A percentile compares a stretch with the other conserved stretches of the same genome.
phyloP scores from a whole-genome alignment of 2,113 vertebrate species.

The Epinephelus cyanopodus region DNA sequence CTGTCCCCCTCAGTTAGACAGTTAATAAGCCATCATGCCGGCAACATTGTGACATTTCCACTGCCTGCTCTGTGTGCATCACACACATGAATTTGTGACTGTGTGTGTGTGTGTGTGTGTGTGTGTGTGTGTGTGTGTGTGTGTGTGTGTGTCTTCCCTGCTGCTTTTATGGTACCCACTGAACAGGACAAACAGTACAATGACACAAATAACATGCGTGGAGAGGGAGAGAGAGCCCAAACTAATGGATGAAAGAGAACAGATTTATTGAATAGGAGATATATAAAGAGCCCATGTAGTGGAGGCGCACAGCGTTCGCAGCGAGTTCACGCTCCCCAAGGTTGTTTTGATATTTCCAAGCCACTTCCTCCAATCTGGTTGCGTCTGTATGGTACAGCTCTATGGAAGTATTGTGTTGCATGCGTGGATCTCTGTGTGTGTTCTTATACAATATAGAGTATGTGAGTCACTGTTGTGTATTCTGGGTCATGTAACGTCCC shows the following conservation, averaged over 20 bases:
- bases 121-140: background rate
- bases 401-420: constrained; percentile 37
- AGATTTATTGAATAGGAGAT: constrained; percentile 62
- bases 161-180: constrained; percentile 35
- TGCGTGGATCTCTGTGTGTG: constrained; percentile 6
- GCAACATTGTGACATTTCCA: constrained; percentile 53
- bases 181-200: constrained; percentile 64
- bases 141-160: constrained; percentile 19
- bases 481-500: background rate
- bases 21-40: constrained; percentile 56
- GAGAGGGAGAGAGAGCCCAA: constrained; percentile 33
- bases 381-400: constrained; percentile 24
- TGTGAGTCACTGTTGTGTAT: constrained; percentile 26
- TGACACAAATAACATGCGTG: constrained; percentile 57
- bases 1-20: constrained; percentile 20
- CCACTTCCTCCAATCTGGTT: constrained; percentile 52
- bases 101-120: constrained; percentile 28
- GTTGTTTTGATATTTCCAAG: constrained; percentile 69
- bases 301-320: constrained; percentile 53
- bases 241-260: constrained; percentile 57
- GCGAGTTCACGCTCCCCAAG: constrained; percentile 58
- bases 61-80: constrained; percentile 27
- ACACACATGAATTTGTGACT: constrained; percentile 22
- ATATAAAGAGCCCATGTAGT: constrained; percentile 63
- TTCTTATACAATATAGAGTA: constrained; percentile 7